Evolutionary conservation across 1,140 invertebrate genomes (phyloP).

Genomic region (Euwallacea similis): DNA sequence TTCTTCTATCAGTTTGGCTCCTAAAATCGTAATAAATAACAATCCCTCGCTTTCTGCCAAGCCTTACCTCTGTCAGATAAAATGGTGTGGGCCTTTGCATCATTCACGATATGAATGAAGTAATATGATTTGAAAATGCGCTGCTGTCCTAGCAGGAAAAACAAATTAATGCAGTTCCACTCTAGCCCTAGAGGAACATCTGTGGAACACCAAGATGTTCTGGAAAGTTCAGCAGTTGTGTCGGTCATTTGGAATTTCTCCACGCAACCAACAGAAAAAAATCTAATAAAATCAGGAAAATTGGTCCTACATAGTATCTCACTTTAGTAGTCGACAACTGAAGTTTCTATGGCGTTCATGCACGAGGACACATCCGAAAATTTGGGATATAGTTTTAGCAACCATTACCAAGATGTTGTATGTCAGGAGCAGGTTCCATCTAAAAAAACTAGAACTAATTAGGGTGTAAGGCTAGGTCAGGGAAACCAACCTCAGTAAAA

Average conservation of each 20-base stretch:
- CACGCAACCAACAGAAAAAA: slow-evolving; percentile 32
- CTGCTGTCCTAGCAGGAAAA: slow-evolving; percentile 24
- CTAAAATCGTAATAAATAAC: slow-evolving; percentile 1
- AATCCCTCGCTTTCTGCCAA: background rate
- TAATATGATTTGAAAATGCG: slow-evolving; percentile 29
- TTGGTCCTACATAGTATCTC: background rate
- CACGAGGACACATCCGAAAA: slow-evolving; percentile 26
- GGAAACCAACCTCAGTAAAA: slow-evolving; percentile 12
- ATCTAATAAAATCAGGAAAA: slow-evolving; percentile 12
- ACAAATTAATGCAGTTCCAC: slow-evolving; percentile 25
- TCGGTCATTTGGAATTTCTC: slow-evolving; percentile 15
- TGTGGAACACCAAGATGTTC: background rate
- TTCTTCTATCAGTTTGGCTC: slow-evolving; percentile 16
- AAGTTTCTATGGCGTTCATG: background rate
- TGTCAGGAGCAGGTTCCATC: slow-evolving; percentile 28
- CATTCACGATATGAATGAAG: slow-evolving; percentile 30
- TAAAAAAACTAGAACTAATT: slow-evolving; percentile 4
- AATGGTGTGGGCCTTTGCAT: slow-evolving; percentile 19
- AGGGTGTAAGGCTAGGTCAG: background rate
- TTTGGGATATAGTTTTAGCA: slow-evolving; percentile 5
- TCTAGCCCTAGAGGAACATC: slow-evolving; percentile 3
- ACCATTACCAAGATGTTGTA: slow-evolving; percentile 30
- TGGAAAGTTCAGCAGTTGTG: slow-evolving; percentile 13
- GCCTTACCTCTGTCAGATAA: slow-evolving; percentile 20
- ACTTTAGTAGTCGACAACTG: slow-evolving; percentile 3